Base-by-base conservation (phyloP, 2,888 invertebrate species). In the Polyommatus icarus region DNA sequence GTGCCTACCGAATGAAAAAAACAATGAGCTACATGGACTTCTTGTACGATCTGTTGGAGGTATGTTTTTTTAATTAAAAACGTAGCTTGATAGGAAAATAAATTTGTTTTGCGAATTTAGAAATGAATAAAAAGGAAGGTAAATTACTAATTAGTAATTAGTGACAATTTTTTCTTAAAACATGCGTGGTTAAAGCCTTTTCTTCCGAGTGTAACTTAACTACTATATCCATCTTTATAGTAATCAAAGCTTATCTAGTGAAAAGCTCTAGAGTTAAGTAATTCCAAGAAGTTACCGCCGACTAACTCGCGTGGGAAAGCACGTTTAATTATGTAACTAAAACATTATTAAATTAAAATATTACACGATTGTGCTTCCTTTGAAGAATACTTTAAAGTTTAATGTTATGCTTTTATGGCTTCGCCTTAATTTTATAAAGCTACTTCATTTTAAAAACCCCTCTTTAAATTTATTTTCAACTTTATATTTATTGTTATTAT, bases 1-100 rank as follows among this genome's bases (percentile, higher is more conserved):
- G 82, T 80, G 78, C 54, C 54, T 54, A 18, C 54, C 73, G 40
- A 71, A 73, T 76, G 76, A 71, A 61, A 76, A 61, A 67, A 80
- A 79, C 78, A 87, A 92, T 92, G 91, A 90, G 88, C 84, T 92
- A 91, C 83, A 90, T 92, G 80, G 90, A 91, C 77, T 91, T 92
- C 81, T 84, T 93, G 24, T 91, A 93, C 82, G 92, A 92, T 80
- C 84, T 92, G 50, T 82, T 93, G 20, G 90, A 93, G 92, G 93
- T 92, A 81, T 85, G 50, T 50, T 50, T 50, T 50, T 50, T 24
- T 24, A 15, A 10, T 50, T 12, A 12, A 50, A 50, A 50, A 1
- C 1, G 24, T 24, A 50, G 36, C 36, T 36, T 7, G 7, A 36
- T 36, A 36, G 36, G 8, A 36, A 36, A 36, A 36, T 36, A 32